Evolutionary conservation across 1,140 invertebrate species (phyloP), one percentile per base, ranked within the genome.

Genomic region (Pissodes strobi): DNA sequence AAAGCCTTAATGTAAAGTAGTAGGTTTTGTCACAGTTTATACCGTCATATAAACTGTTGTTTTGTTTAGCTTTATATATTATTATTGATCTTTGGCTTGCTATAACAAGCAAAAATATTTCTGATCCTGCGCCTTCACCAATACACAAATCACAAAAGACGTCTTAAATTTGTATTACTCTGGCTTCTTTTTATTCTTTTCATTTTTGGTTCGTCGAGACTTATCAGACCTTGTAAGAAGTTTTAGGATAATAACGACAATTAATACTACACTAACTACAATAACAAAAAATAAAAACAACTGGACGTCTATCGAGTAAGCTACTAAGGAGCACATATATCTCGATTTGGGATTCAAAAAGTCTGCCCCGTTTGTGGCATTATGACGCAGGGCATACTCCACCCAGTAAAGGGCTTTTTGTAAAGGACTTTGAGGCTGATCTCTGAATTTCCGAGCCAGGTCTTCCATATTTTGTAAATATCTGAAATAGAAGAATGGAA

Each of bases 371-470:
- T 79, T 78, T 1, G 78, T 77, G 6, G 80, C 82, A 21, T 80
- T 79, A 56, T 84, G 74, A 18, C 82, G 69, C 18, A 85, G 70
- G 4, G 83, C 77, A 70, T 81, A 84, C 65, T 85, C 84, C 2
- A 78, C 79, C 83, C 83, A 85, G 74, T 76, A 84, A 13, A 80
- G 69, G 0, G 80, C 76, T 22, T 72, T 69, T 2, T 83, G 68
- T 38, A 82, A 49, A 1, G 73, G 58, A 51, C 74, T 67, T 38
- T 75, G 67, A 1, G 76, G 80, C 69, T 77, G 74, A 49, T 83
- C 83, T 45, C 56, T 73, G 45, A 74, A 74, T 62, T 64, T 69
- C 3, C 19, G 51, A 15, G 74, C 74, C 9, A 66, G 27, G 34
- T 68, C 56, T 37, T 72, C 62, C 67, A 75, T 72, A 18, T 78